Evolutionary conservation across 2,113 vertebrate genomes (phyloP).

Genomic region (Nematolebias whitei): DNA sequence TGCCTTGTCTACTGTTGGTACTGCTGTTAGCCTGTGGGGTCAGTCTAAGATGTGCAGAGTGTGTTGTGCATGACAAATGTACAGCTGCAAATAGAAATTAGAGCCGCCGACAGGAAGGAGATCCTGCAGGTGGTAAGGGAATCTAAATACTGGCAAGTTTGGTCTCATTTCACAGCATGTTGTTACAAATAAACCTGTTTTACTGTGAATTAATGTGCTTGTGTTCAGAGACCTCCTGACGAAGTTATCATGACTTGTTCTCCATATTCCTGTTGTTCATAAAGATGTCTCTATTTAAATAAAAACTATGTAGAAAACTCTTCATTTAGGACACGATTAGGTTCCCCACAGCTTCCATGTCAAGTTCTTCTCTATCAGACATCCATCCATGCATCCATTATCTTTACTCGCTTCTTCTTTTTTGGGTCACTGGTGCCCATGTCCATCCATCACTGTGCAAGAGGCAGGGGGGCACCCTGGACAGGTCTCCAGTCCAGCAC

Average conservation of each 20-base stretch:
- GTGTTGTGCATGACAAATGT: slow-evolving; percentile 48
- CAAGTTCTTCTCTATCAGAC: slow-evolving; percentile 6
- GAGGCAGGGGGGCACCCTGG: too few species aligned
- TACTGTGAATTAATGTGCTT: slow-evolving; percentile 18
- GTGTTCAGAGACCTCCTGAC: slow-evolving; percentile 18
- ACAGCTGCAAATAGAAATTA: slow-evolving; percentile 27
- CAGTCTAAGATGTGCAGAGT: slow-evolving; percentile 28
- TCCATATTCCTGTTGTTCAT: background rate
- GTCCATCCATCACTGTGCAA: too few species aligned
- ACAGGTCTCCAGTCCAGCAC: too few species aligned
- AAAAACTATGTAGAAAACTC: background rate
- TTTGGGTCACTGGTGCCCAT: too few species aligned
- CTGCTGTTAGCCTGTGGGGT: slow-evolving; percentile 44
- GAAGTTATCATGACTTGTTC: background rate
- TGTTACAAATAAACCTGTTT: slow-evolving; percentile 38
- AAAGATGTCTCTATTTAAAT: background rate
- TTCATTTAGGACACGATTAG: slow-evolving; percentile 8
- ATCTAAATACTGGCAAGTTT: slow-evolving; percentile 26
- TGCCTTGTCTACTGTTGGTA: slow-evolving; percentile 9
- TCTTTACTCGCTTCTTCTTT: too few species aligned
- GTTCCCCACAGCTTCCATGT: background rate
- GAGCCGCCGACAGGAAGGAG: slow-evolving; percentile 33
- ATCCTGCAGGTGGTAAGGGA: slow-evolving; percentile 50
- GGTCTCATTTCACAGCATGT: slow-evolving; percentile 26
- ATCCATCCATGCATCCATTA: too few species aligned